Percentiles rank a stretch among this genome's conserved stretches.
phyloP scores from a whole-genome alignment of 2,113 vertebrate genomes.

The Platysteira castanea region DNA sequence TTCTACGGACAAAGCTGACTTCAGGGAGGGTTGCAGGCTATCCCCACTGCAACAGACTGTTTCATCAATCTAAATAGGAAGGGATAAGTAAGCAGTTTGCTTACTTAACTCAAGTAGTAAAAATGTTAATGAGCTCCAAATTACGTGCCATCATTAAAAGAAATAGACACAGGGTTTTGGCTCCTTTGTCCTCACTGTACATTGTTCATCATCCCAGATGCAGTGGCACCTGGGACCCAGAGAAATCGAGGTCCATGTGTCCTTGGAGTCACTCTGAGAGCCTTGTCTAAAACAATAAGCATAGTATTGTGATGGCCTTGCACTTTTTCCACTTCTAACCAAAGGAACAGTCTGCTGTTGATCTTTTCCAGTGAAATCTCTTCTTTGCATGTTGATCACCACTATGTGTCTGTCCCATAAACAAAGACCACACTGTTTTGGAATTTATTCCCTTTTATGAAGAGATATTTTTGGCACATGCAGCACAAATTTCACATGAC shows the following conservation, averaged over 20 bases:
- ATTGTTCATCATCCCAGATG: neutral
- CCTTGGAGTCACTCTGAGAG: neutral
- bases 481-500: neutral
- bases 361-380: neutral
- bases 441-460: neutral
- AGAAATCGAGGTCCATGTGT: neutral
- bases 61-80: neutral
- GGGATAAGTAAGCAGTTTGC: neutral
- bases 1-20: no score
- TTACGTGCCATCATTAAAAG: neutral
- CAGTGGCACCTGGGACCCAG: neutral
- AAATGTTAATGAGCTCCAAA: neutral
- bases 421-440: neutral
- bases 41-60: no score
- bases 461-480: neutral
- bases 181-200: neutral
- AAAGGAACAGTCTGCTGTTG: neutral
- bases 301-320: fast-evolving
- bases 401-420: fast-evolving
- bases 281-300: neutral
- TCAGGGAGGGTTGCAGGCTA: no score
- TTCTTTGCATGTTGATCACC: neutral
- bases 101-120: neutral
- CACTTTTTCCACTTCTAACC: neutral
- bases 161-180: fast-evolving